Conservation (phyloP, 2,113 vertebrate genomes). For the Riparia riparia region DNA sequence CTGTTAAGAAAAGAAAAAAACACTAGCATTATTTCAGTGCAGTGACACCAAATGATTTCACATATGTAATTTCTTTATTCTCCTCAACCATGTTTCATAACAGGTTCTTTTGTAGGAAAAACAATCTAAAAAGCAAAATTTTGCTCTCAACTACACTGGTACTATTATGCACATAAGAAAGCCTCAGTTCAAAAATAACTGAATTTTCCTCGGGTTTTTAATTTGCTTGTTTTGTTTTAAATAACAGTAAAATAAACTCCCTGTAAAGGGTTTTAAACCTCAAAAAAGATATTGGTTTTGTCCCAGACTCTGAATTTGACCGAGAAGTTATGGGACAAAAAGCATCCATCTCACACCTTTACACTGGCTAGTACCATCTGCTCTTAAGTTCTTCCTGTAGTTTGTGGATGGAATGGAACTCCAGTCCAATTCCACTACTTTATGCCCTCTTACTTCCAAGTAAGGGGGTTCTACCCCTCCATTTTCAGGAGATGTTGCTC, state of each 20-base stretch:
- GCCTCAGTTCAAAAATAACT: background rate
- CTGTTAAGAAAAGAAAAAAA: conserved; percentile 48
- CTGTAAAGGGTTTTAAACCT: background rate
- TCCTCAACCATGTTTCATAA: background rate
- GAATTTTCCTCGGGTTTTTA: background rate
- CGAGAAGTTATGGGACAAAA: background rate
- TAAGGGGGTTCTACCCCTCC: background rate
- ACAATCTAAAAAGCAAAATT: background rate
- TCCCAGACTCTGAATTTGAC: background rate
- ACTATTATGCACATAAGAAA: background rate
- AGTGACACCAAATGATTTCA: background rate
- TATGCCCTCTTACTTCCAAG: background rate
- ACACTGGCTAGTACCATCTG: background rate
- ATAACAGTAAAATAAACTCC: background rate
- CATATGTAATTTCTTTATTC: background rate
- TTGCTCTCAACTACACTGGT: background rate
- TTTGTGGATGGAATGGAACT: background rate
- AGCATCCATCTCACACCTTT: background rate
- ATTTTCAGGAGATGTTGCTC: rapidly evolving
- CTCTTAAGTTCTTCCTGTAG: background rate
- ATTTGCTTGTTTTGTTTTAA: background rate
- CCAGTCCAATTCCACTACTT: background rate
- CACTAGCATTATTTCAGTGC: background rate
- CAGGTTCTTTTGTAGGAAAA: background rate
- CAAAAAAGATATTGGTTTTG: background rate